Evolutionary conservation across 2,888 invertebrate species (phyloP).

Genomic region (Nasonovia ribisnigri): DNA sequence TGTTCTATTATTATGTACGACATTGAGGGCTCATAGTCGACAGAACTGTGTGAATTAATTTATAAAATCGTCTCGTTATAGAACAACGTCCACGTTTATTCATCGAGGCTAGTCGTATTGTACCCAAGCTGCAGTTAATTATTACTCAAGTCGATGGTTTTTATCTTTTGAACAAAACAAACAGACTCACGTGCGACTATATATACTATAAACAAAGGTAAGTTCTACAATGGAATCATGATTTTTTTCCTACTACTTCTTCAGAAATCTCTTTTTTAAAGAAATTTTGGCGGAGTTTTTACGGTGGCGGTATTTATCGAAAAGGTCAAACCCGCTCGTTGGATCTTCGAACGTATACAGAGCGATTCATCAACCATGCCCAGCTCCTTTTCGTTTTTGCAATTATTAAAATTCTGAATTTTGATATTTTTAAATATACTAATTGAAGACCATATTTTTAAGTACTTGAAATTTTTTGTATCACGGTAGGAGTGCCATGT

Average conservation of each 20-base stretch:
- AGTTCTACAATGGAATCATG: not conserved
- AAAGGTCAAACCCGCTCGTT: not conserved
- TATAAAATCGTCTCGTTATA: not conserved
- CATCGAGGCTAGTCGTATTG: not conserved
- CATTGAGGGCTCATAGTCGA: not conserved
- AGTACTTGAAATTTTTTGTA: not conserved
- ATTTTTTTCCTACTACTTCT: not conserved
- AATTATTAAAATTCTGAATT: not conserved
- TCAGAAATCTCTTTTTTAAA: not conserved
- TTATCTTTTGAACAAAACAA: not conserved
- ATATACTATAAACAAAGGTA: not conserved
- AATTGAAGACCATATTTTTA: not conserved
- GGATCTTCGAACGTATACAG: not conserved
- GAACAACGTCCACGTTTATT: not conserved
- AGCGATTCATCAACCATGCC: not conserved
- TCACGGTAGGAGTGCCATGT: too few relatives aligned
- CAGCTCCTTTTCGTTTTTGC: rapidly evolving
- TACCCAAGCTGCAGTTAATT: not conserved
- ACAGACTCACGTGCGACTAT: not conserved
- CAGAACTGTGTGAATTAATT: not conserved
- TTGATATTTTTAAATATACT: not conserved
- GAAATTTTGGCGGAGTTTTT: not conserved
- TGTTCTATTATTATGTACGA: not conserved
- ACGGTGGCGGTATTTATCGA: not conserved
- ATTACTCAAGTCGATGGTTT: not conserved